These are phyloP conservation scores for Halcyon senegalensis DNA, from an alignment of 2,113 vertebrate species.

Conservation along the genomic window DNA sequence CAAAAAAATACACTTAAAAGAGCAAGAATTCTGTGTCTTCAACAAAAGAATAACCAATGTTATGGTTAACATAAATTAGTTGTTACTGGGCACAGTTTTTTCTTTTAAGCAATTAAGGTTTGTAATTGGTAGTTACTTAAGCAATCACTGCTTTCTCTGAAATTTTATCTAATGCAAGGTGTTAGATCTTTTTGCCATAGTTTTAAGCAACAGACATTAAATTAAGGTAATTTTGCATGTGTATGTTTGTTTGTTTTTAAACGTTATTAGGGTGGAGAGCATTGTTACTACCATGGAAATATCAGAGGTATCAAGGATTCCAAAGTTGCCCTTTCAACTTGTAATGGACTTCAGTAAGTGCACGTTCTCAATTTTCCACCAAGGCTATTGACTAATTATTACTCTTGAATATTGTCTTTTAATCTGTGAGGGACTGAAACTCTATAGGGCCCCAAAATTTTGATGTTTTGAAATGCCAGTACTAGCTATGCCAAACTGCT, in stretches of 20 bases:
- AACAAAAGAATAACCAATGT: not conserved
- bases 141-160: not conserved
- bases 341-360: slow-evolving; percentile 96
- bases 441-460: not conserved
- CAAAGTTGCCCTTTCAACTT: slow-evolving; percentile 91
- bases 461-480: not conserved
- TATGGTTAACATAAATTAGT: not conserved
- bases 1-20: not conserved
- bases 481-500: not conserved
- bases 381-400: not conserved
- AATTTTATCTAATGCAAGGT: not conserved
- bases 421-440: not conserved
- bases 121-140: not conserved
- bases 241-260: slow-evolving; percentile 31
- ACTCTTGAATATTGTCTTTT: not conserved
- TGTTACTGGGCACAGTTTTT: not conserved
- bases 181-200: not conserved
- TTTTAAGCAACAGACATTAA: not conserved
- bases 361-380: not conserved
- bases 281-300: slow-evolving; percentile 95
- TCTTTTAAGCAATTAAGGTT: not conserved
- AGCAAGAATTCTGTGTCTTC: not conserved
- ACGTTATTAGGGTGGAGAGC: slow-evolving; percentile 89
- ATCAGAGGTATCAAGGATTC: slow-evolving; percentile 88
- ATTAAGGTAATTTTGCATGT: not conserved